Evolutionary conservation across 1,140 invertebrate genomes (phyloP).

Genomic region (Pemphigus obesinymphae): DNA sequence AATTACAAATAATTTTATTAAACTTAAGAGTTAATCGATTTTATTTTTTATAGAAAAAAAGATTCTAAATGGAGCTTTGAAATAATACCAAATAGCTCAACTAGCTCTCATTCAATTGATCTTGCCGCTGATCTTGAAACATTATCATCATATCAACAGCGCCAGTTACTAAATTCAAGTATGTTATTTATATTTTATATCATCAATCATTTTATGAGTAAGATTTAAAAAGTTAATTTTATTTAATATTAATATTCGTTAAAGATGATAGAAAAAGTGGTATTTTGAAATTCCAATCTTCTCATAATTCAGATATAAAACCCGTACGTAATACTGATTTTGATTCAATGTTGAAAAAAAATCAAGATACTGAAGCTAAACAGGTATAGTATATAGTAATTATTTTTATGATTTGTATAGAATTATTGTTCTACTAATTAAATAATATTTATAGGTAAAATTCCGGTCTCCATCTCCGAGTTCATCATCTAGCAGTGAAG

Average conservation of each 20-base stretch:
- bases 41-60: slow-evolving; percentile 15
- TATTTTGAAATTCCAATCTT: slow-evolving; percentile 65
- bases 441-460: slow-evolving; percentile 26
- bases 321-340: slow-evolving; percentile 64
- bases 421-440: slow-evolving; percentile 14
- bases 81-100: slow-evolving; percentile 31
- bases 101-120: slow-evolving; percentile 29
- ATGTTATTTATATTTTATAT: background rate
- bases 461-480: slow-evolving; percentile 7
- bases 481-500: slow-evolving; percentile 29
- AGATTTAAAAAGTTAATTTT: background rate
- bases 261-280: slow-evolving; percentile 57
- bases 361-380: slow-evolving; percentile 57
- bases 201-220: background rate
- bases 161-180: slow-evolving; percentile 25
- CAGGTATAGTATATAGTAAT: slow-evolving; percentile 52
- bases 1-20: slow-evolving; percentile 40
- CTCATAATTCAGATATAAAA: slow-evolving; percentile 42
- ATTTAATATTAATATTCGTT: background rate
- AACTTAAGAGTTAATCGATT: background rate
- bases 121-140: slow-evolving; percentile 33
- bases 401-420: background rate
- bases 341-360: slow-evolving; percentile 67
- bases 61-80: slow-evolving; percentile 11
- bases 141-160: slow-evolving; percentile 38